Conservation (phyloP, 2,888 invertebrate species). For the Oscheius sp. region DNA sequence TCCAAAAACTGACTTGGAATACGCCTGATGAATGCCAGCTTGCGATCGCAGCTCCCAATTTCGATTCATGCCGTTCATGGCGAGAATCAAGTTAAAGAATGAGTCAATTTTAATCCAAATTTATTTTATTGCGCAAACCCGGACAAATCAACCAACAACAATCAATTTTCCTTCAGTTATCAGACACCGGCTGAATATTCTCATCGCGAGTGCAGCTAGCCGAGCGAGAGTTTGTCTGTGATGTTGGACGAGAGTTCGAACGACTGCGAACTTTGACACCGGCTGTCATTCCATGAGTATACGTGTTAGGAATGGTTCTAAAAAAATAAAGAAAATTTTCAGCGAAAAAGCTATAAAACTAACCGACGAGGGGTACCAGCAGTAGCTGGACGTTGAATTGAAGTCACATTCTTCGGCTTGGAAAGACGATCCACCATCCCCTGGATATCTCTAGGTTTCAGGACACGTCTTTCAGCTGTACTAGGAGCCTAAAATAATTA, state of each 20-base stretch:
- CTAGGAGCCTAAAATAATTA: background rate
- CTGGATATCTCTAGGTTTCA: conserved; percentile 14
- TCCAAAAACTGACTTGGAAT: background rate
- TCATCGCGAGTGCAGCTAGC: background rate
- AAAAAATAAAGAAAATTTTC: background rate
- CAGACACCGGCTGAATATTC: background rate
- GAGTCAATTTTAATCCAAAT: too few species aligned
- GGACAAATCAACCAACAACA: background rate
- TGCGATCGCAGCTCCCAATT: background rate
- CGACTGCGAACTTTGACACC: conserved; percentile 12
- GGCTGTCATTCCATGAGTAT: conserved; percentile 17
- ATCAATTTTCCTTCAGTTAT: background rate
- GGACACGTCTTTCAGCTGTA: background rate
- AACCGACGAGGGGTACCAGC: too few species aligned
- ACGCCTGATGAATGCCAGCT: conserved; percentile 4
- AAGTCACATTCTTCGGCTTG: conserved; percentile 13
- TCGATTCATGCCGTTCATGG: conserved; percentile 4
- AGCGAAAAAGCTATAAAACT: too few species aligned
- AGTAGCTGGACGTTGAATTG: background rate
- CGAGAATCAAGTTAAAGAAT: too few species aligned
- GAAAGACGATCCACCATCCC: conserved; percentile 19
- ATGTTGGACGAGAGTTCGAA: background rate
- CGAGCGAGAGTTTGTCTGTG: too few species aligned
- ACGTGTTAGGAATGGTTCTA: conserved; percentile 6
- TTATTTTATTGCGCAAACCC: conserved; percentile 1